A percentile compares a stretch with the other conserved stretches of the same genome.
phyloP scores from a whole-genome alignment of 2,888 invertebrate species.

The Pterostichus madidus region DNA sequence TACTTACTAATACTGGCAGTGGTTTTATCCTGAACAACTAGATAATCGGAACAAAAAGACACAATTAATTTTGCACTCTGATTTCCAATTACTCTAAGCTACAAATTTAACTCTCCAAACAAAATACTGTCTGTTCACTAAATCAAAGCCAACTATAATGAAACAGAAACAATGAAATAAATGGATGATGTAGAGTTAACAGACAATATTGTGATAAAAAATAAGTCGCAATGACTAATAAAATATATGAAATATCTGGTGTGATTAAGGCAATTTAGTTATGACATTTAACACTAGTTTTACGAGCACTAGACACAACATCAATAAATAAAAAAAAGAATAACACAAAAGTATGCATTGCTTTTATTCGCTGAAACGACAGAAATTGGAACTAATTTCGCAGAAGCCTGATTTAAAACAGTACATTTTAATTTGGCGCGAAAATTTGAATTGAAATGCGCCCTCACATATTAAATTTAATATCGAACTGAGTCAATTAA shows the following conservation, averaged over 20 bases:
- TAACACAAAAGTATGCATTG: too few relatives aligned
- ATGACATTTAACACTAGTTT: slow-evolving; percentile 59
- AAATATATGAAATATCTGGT: slow-evolving; percentile 71
- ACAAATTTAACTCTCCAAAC: slow-evolving; percentile 49
- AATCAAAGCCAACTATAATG: slow-evolving; percentile 41
- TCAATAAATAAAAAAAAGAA: slow-evolving; percentile 57
- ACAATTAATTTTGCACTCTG: slow-evolving; percentile 67
- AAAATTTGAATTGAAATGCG: too few relatives aligned
- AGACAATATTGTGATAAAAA: slow-evolving; percentile 63
- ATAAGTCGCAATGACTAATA: slow-evolving; percentile 55
- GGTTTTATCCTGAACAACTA: slow-evolving; percentile 99
- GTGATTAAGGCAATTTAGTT: slow-evolving; percentile 70
- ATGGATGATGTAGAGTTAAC: slow-evolving; percentile 62
- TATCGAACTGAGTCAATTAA: too few relatives aligned
- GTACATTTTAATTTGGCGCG: too few relatives aligned
- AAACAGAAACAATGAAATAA: slow-evolving; percentile 49
- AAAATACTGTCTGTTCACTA: slow-evolving; percentile 63
- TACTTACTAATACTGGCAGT: slow-evolving; percentile 99
- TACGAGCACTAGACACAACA: slow-evolving; percentile 63
- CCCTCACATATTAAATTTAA: too few relatives aligned
- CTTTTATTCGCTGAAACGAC: too few relatives aligned
- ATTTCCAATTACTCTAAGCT: slow-evolving; percentile 61
- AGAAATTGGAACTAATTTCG: too few relatives aligned
- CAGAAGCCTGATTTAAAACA: too few relatives aligned
- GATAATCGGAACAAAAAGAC: slow-evolving; percentile 79